Percentiles rank a stretch among this genome's conserved stretches.
phyloP scores from a whole-genome alignment of 2,888 invertebrate species.

The Phaedon cochleariae region DNA sequence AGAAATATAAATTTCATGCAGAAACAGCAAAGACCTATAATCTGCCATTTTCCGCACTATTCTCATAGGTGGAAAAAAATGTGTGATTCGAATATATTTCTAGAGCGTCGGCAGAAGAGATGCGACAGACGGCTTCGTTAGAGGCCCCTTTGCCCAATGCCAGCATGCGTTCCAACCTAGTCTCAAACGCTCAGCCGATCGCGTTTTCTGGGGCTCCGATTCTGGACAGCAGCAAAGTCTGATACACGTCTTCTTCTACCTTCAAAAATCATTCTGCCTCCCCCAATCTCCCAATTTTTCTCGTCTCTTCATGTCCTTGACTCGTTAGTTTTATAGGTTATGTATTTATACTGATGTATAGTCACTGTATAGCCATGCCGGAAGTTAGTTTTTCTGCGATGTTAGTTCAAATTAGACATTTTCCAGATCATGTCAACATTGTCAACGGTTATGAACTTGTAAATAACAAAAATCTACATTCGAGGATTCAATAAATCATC shows the following conservation, averaged over 20 bases:
- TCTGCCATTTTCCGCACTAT: too few relatives aligned
- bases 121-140: conserved; percentile 74
- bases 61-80: too few relatives aligned
- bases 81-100: conserved; percentile 6
- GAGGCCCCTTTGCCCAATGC: conserved; percentile 59
- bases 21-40: too few relatives aligned
- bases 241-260: conserved; percentile 54
- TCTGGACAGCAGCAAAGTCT: conserved; percentile 74
- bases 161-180: conserved; percentile 77
- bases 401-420: too few relatives aligned
- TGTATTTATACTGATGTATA: too few relatives aligned
- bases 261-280: conserved; percentile 9
- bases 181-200: conserved; percentile 83
- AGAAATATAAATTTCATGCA: too few relatives aligned
- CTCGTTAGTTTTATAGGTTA: conserved; percentile 1
- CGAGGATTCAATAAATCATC: too few relatives aligned
- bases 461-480: too few relatives aligned
- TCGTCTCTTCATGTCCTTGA: neutral
- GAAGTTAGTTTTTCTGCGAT: too few relatives aligned
- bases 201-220: conserved; percentile 76
- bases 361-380: too few relatives aligned
- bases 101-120: conserved; percentile 82
- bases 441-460: too few relatives aligned
- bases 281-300: neutral
- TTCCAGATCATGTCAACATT: too few relatives aligned